phyloP scores from a whole-genome alignment of 2,113 vertebrate species.

The Chaetura pelagica region DNA sequence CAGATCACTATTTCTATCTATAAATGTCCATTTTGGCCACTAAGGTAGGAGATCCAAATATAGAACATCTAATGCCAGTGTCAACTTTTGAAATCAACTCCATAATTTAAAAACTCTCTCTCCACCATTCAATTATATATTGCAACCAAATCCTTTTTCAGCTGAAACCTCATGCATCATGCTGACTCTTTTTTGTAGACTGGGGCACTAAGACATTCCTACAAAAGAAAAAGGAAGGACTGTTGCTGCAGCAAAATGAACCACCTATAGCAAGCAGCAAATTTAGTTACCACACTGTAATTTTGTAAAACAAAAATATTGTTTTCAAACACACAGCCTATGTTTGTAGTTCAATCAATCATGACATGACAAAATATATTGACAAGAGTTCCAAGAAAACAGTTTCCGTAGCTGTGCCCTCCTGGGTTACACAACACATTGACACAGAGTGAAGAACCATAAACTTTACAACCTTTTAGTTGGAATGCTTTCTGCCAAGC shows the following conservation, averaged over 20 bases:
- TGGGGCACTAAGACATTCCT: neutral
- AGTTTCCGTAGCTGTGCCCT: neutral
- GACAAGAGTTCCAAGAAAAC: neutral
- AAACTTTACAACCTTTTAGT: neutral
- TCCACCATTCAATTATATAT: neutral
- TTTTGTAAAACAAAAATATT: neutral
- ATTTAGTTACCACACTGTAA: neutral
- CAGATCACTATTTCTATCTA: constrained; percentile 43
- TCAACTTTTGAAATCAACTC: constrained; percentile 17
- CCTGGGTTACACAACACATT: neutral
- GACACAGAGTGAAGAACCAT: neutral
- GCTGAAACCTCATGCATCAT: neutral
- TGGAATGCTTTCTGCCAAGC: neutral
- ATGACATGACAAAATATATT: neutral
- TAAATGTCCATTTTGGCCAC: constrained; percentile 6
- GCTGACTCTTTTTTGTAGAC: neutral
- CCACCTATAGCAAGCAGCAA: neutral
- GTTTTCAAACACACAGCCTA: neutral
- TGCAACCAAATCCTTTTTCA: constrained; percentile 11
- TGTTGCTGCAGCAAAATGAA: neutral
- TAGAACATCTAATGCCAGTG: constrained; percentile 7
- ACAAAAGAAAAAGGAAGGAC: neutral
- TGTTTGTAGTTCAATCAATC: neutral
- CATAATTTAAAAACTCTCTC: constrained; percentile 22
- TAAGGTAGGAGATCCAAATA: constrained; percentile 26